Evolutionary conservation across 2,797 vertebrate species (phyloP).

Genomic region (Melanotaenia maccullochi): DNA sequence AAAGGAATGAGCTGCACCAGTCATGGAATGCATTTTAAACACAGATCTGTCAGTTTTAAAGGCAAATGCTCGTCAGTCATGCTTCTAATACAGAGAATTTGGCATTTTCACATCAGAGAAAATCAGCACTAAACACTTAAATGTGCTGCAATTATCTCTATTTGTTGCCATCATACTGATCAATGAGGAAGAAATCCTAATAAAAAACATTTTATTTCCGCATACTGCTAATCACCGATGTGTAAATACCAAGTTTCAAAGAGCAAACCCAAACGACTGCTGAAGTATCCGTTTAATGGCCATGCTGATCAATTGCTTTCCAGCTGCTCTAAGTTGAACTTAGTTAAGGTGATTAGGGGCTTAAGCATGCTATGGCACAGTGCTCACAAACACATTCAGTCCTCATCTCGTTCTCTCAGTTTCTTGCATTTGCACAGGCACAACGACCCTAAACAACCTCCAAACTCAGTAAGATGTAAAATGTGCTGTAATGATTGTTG

Average conservation of each 20-base stretch:
- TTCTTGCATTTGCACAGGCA: conserved; percentile 1
- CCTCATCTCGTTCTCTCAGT: conserved; percentile 1
- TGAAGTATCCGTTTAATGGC: conserved; percentile 64
- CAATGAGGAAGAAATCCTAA: conserved; percentile 73
- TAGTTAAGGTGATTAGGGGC: conserved; percentile 67
- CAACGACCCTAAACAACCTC: conserved; percentile 30
- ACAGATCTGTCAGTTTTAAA: conserved; percentile 59
- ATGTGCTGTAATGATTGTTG: conserved; percentile 52
- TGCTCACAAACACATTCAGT: conserved; percentile 17
- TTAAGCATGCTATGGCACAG: conserved; percentile 32
- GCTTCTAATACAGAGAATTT: conserved; percentile 69
- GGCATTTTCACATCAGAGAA: conserved; percentile 36
- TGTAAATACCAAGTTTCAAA: conserved; percentile 64
- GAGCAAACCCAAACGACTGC: conserved; percentile 43
- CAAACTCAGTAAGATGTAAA: conserved; percentile 57
- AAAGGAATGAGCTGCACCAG: conserved; percentile 73
- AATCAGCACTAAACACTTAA: conserved; percentile 34
- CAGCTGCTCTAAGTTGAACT: conserved; percentile 64
- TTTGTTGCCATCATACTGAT: conserved; percentile 72
- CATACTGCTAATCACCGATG: conserved; percentile 70
- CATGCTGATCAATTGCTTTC: conserved; percentile 64
- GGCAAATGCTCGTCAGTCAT: conserved; percentile 62
- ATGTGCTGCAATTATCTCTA: conserved; percentile 37
- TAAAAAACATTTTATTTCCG: conserved; percentile 65
- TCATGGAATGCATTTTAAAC: conserved; percentile 72